These are phyloP conservation scores for Tachypleus tridentatus DNA, from an alignment of 1,140 invertebrate genomes.

Conservation along the genomic window DNA sequence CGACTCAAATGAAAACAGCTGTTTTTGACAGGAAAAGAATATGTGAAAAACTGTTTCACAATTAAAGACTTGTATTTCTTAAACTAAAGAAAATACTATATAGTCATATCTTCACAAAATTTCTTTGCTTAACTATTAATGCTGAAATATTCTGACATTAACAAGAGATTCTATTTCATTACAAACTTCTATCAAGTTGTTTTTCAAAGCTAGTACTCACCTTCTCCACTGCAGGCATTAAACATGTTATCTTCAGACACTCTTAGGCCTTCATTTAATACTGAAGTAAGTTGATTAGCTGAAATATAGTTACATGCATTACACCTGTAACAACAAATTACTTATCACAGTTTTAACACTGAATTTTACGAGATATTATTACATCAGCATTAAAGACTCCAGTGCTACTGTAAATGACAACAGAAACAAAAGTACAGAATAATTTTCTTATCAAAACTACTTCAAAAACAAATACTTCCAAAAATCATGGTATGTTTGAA, in stretches of 20 bases:
- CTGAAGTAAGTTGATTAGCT: slow-evolving; percentile 40
- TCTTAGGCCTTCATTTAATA: slow-evolving; percentile 40
- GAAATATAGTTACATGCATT: slow-evolving; percentile 17
- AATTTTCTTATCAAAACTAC: too few relatives aligned
- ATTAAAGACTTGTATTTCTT: background rate
- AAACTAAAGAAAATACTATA: slow-evolving; percentile 4
- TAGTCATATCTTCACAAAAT: too few relatives aligned
- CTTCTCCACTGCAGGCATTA: slow-evolving; percentile 31
- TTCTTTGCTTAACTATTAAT: too few relatives aligned
- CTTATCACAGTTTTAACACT: background rate
- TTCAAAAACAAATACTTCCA: too few relatives aligned
- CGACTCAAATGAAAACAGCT: too few relatives aligned
- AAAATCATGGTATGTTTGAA: too few relatives aligned
- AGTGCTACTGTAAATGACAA: too few relatives aligned
- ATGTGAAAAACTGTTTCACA: too few relatives aligned
- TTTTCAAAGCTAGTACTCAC: slow-evolving; percentile 17
- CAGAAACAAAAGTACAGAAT: too few relatives aligned
- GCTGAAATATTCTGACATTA: slow-evolving; percentile 6
- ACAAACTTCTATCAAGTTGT: slow-evolving; percentile 7
- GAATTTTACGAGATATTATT: too few relatives aligned
- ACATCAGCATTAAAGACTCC: too few relatives aligned
- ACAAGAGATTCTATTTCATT: slow-evolving; percentile 3
- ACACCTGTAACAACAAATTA: slow-evolving; percentile 7
- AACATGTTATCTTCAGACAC: slow-evolving; percentile 36
- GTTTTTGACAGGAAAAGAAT: too few relatives aligned